phyloP scores from a whole-genome alignment of 2,797 vertebrate species.

The Melanotaenia nigrans region DNA sequence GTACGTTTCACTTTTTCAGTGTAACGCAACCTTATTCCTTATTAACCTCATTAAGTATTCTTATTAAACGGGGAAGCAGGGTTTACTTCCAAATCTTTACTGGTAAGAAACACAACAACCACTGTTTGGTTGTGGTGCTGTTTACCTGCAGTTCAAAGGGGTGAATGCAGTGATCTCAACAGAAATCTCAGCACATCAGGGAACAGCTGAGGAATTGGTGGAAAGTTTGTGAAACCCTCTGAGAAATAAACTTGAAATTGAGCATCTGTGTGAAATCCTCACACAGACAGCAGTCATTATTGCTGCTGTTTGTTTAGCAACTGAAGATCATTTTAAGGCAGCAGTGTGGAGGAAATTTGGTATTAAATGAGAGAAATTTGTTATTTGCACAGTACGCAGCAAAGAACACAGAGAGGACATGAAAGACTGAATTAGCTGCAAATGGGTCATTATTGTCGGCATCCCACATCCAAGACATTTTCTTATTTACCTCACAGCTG shows the following conservation, averaged over 20 bases:
- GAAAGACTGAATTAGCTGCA: constrained; percentile 41
- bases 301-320: constrained; percentile 30
- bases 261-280: not conserved
- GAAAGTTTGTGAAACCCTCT: not conserved
- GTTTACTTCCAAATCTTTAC: too few species aligned
- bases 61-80: too few species aligned
- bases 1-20: too few species aligned
- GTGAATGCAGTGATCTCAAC: not conserved
- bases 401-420: constrained; percentile 21
- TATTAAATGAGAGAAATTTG: constrained; percentile 47
- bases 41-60: too few species aligned
- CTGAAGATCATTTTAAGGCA: constrained; percentile 52
- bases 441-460: constrained; percentile 40
- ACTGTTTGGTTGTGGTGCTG: too few species aligned
- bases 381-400: constrained; percentile 25
- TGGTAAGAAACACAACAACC: too few species aligned
- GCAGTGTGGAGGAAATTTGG: constrained; percentile 42
- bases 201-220: constrained; percentile 1
- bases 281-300: constrained; percentile 12
- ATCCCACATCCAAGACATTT: constrained; percentile 15
- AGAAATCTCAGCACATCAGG: not conserved
- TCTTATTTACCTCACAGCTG: constrained; percentile 33
- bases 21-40: too few species aligned
- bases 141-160: not conserved
- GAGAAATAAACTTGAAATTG: not conserved